Evolutionary conservation across 2,113 vertebrate genomes (phyloP).

Genomic region (Vidua chalybeata): DNA sequence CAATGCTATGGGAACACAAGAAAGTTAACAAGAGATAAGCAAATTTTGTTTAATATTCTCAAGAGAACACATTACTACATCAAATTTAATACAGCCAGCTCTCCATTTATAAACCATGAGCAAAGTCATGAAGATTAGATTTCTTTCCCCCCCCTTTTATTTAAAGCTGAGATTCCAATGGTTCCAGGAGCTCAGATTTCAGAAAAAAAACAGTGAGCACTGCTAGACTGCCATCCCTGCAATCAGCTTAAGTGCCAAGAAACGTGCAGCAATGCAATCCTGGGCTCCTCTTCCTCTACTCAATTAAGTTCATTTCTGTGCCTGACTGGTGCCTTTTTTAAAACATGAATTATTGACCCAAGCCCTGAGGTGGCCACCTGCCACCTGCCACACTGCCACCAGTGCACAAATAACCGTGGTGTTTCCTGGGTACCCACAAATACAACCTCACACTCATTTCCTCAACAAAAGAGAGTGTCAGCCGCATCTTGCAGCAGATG

Average conservation of each 20-base stretch:
- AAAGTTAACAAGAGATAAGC: not conserved
- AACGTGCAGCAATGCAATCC: not conserved
- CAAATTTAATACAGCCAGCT: not conserved
- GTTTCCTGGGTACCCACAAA: not conserved
- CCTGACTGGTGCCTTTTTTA: not conserved
- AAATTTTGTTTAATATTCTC: slow-evolving; percentile 17
- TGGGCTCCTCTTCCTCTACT: not conserved
- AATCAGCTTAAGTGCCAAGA: not conserved
- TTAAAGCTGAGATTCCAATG: not conserved
- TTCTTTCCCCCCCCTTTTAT: not conserved
- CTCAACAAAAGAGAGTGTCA: not conserved
- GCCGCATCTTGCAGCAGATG: not conserved
- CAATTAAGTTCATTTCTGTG: not conserved
- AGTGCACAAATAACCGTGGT: not conserved
- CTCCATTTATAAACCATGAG: slow-evolving; percentile 9
- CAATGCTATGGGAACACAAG: not conserved
- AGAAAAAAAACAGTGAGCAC: not conserved
- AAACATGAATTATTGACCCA: not conserved
- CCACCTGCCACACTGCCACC: not conserved
- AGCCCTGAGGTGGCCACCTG: not conserved
- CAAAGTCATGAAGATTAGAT: not conserved
- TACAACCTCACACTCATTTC: not conserved
- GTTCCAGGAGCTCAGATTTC: not conserved
- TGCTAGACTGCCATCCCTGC: not conserved
- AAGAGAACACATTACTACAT: not conserved